These are phyloP conservation scores for Botia almorhae DNA, from an alignment of 2,797 vertebrate species.

Conservation along the genomic window DNA sequence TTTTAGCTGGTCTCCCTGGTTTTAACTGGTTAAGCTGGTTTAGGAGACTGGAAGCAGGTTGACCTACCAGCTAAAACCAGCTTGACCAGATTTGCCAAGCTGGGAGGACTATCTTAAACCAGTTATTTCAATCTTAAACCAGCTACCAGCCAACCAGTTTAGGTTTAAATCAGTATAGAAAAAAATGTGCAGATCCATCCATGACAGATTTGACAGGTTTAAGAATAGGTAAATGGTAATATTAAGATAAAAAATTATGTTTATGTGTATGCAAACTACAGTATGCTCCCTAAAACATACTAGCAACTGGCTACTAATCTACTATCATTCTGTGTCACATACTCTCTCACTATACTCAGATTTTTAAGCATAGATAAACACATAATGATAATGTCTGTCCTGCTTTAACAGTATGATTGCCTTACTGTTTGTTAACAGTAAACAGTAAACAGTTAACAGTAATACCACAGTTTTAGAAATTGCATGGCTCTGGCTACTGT, in stretches of 20 bases:
- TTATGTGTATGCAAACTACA: constrained; percentile 66
- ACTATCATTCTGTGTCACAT: constrained; percentile 9
- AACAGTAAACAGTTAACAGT: no score
- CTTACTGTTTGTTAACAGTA: no score
- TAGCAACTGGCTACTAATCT: constrained; percentile 6
- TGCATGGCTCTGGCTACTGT: constrained; percentile 74
- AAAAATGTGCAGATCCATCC: constrained; percentile 1
- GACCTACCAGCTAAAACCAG: no score
- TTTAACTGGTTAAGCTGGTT: no score
- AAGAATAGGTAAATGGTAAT: constrained; percentile 60
- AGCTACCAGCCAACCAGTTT: no score
- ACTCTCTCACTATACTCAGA: constrained; percentile 25
- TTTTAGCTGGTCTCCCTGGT: no score
- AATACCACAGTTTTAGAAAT: constrained; percentile 42
- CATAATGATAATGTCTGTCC: constrained; percentile 67
- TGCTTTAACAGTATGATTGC: constrained; percentile 68
- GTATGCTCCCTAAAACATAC: constrained; percentile 14
- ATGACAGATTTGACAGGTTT: constrained; percentile 58
- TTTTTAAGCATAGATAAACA: constrained; percentile 67
- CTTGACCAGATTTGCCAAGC: no score
- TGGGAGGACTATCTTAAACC: no score
- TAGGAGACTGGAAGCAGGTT: no score
- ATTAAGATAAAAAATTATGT: constrained; percentile 68
- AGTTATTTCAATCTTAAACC: no score
- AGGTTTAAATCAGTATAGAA: background rate